phyloP scores from a whole-genome alignment of 1,140 invertebrate genomes.

The Nephotettix cincticeps region DNA sequence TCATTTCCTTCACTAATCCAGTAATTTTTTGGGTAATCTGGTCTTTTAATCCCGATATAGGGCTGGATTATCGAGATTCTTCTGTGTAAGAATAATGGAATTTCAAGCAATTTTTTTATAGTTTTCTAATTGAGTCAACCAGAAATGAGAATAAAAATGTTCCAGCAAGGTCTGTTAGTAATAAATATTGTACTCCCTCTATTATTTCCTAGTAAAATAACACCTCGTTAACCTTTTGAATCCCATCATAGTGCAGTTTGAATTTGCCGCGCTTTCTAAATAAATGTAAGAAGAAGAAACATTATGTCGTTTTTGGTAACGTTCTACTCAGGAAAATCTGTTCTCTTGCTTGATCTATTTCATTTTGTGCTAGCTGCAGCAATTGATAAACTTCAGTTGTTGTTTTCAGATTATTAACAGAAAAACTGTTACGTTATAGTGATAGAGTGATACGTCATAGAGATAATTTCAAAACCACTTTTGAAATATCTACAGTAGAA shows the following conservation, averaged over 20 bases:
- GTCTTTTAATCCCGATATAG: neutral
- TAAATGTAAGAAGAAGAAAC: neutral
- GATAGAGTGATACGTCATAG: neutral
- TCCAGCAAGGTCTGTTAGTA: neutral
- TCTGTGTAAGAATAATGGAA: neutral
- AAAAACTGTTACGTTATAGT: neutral
- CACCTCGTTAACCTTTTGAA: neutral
- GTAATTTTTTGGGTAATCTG: neutral
- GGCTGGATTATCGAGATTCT: neutral
- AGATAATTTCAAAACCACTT: neutral
- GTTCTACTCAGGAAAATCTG: too few species aligned
- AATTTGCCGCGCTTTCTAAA: too few species aligned
- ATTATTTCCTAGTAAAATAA: neutral
- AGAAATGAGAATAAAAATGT: neutral
- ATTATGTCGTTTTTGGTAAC: neutral
- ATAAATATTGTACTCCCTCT: neutral
- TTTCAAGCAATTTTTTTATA: neutral
- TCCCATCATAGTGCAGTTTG: neutral
- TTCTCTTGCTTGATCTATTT: neutral
- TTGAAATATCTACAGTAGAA: too few species aligned
- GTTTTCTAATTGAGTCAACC: neutral
- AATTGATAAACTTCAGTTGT: too few species aligned
- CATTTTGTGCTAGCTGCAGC: neutral
- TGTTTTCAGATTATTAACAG: neutral
- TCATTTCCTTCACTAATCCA: neutral